phyloP scores from a whole-genome alignment of 2,113 vertebrate species.

The Ramphastos sulfuratus region DNA sequence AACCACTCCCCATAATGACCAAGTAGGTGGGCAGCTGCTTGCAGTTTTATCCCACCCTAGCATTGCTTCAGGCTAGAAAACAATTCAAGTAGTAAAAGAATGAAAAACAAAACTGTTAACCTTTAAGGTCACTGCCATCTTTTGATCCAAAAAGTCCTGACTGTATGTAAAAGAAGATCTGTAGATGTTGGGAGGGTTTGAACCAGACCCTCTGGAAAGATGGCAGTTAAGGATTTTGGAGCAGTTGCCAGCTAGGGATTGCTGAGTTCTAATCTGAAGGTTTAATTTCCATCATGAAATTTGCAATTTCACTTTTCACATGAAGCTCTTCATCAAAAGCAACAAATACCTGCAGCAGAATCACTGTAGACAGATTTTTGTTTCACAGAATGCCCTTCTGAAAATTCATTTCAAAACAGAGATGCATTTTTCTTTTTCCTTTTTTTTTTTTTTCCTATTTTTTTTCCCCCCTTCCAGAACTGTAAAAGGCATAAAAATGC shows the following conservation, averaged over 20 bases:
- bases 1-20: conserved; percentile 21
- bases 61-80: conserved; percentile 63
- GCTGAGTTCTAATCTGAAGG: not conserved
- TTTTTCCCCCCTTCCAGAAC: conserved; percentile 32
- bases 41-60: conserved; percentile 63
- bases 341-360: conserved; percentile 50
- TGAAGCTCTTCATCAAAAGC: conserved; percentile 62
- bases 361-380: conserved; percentile 54
- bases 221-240: conserved; percentile 66
- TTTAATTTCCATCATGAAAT: conserved; percentile 11
- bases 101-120: conserved; percentile 62
- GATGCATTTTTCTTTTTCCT: conserved; percentile 27
- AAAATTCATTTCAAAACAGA: conserved; percentile 78
- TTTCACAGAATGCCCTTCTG: conserved; percentile 71
- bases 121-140: conserved; percentile 69
- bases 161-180: conserved; percentile 56
- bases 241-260: conserved; percentile 51
- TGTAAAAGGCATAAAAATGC: conserved; percentile 76
- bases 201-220: conserved; percentile 42
- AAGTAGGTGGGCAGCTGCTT: conserved; percentile 58
- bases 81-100: conserved; percentile 75
- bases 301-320: conserved; percentile 32
- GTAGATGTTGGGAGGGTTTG: conserved; percentile 53
- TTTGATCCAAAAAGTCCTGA: conserved; percentile 69
- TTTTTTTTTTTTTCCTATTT: too few species aligned